A percentile compares a stretch with the other conserved stretches of the same genome.
phyloP scores from a whole-genome alignment of 2,888 invertebrate genomes.

The Anthophora plumipes region DNA sequence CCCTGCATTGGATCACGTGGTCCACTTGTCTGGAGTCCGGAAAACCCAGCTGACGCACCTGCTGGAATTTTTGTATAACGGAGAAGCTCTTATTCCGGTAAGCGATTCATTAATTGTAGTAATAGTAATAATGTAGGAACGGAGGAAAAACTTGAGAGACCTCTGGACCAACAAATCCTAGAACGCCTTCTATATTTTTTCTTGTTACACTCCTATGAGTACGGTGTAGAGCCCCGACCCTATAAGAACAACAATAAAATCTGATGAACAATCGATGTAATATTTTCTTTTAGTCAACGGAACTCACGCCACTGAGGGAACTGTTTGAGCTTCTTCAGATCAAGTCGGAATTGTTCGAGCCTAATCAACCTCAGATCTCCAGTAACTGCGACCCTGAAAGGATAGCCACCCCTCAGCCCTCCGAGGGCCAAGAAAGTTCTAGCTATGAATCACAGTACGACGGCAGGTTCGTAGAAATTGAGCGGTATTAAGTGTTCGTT shows the following conservation, averaged over 20 bases:
- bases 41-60: conserved; percentile 92
- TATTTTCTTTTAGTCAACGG: conserved; percentile 88
- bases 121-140: background rate
- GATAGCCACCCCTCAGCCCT: conserved; percentile 82
- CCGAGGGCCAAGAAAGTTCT: conserved; percentile 83
- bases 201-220: no score
- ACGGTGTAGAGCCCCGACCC: no score
- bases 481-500: conserved; percentile 17
- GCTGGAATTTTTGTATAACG: conserved; percentile 93
- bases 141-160: no score
- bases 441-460: conserved; percentile 84
- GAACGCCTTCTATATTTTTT: no score
- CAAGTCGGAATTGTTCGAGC: conserved; percentile 88
- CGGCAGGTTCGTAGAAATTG: conserved; percentile 75
- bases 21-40: conserved; percentile 93
- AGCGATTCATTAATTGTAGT: conserved; percentile 64
- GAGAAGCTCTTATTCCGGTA: conserved; percentile 93
- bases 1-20: conserved; percentile 86
- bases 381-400: conserved; percentile 82
- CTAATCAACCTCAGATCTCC: conserved; percentile 81
- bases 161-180: no score
- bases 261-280: background rate
- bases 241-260: no score
- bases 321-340: conserved; percentile 93
- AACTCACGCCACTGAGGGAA: conserved; percentile 93